Conservation (phyloP, 2,888 invertebrate species). For the Sarcophaga subvicina region DNA sequence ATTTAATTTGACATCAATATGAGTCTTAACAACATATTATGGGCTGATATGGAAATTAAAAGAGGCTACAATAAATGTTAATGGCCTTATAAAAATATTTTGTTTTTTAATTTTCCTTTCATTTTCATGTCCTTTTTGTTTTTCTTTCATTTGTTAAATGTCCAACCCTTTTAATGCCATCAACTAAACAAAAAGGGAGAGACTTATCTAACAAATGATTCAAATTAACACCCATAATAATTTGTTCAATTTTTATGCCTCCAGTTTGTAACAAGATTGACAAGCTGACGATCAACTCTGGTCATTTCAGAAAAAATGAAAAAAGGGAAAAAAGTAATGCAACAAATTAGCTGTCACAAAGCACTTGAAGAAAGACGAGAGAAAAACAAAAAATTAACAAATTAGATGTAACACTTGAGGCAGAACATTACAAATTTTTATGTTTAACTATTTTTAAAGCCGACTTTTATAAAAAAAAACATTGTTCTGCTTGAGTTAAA, state of each 20-base stretch:
- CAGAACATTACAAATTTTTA: slow-evolving; percentile 50
- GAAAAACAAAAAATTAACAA: slow-evolving; percentile 35
- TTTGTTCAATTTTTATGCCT: slow-evolving; percentile 50
- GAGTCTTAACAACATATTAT: slow-evolving; percentile 18
- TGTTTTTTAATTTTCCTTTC: background rate
- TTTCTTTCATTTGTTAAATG: background rate
- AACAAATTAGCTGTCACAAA: slow-evolving; percentile 18
- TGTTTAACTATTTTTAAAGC: slow-evolving; percentile 35
- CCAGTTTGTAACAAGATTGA: slow-evolving; percentile 58
- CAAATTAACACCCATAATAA: slow-evolving; percentile 58
- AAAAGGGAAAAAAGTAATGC: slow-evolving; percentile 9
- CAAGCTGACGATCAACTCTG: slow-evolving; percentile 47
- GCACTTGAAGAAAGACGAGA: background rate
- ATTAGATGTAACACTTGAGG: slow-evolving; percentile 60
- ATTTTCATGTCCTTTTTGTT: background rate
- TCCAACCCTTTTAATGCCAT: slow-evolving; percentile 5
- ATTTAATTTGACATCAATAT: slow-evolving; percentile 43
- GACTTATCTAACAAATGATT: slow-evolving; percentile 45
- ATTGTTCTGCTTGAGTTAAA: slow-evolving; percentile 48
- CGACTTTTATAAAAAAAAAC: background rate
- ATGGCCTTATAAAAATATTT: background rate
- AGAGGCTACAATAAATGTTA: background rate
- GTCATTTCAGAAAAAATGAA: slow-evolving; percentile 29
- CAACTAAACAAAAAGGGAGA: background rate
- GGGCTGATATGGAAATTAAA: slow-evolving; percentile 11